phyloP scores from a whole-genome alignment of 2,888 invertebrate species.

The Griposia aprilina region DNA sequence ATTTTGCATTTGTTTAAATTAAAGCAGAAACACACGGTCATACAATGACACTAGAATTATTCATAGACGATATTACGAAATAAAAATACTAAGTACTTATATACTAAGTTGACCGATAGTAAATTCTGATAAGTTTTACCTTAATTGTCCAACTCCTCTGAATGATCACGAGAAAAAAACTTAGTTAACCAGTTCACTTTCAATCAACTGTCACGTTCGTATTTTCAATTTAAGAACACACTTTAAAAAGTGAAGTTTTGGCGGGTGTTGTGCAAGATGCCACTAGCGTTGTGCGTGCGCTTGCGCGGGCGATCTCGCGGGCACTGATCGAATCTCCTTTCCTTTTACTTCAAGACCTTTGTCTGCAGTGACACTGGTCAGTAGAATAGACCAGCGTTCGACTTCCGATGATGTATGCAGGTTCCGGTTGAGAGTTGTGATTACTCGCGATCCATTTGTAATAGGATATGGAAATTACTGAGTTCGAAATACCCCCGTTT shows the following conservation, averaged over 20 bases:
- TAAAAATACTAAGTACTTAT: constrained; percentile 32
- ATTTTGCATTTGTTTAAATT: constrained; percentile 46
- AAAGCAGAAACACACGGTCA: constrained; percentile 33
- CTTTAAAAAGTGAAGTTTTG: constrained; percentile 72
- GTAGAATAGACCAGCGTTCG: constrained; percentile 66
- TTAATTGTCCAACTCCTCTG: constrained; percentile 73
- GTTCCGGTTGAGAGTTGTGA: constrained; percentile 78
- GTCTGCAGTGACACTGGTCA: constrained; percentile 78
- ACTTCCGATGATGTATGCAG: constrained; percentile 86
- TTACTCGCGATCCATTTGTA: constrained; percentile 59
- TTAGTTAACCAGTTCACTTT: constrained; percentile 75
- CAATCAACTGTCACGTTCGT: constrained; percentile 74
- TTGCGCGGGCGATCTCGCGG: constrained; percentile 81
- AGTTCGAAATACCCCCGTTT: constrained; percentile 36
- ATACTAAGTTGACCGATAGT: constrained; percentile 60
- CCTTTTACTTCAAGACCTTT: constrained; percentile 84
- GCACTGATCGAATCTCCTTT: constrained; percentile 80
- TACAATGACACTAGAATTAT: constrained; percentile 52
- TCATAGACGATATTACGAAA: constrained; percentile 49
- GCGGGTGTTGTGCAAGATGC: constrained; percentile 74
- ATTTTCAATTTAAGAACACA: constrained; percentile 71
- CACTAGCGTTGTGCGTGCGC: constrained; percentile 76
- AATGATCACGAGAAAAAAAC: constrained; percentile 67
- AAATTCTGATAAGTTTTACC: constrained; percentile 72
- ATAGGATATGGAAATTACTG: constrained; percentile 58